phyloP scores from a whole-genome alignment of 2,113 vertebrate species.

The Myotis yumanensis region DNA sequence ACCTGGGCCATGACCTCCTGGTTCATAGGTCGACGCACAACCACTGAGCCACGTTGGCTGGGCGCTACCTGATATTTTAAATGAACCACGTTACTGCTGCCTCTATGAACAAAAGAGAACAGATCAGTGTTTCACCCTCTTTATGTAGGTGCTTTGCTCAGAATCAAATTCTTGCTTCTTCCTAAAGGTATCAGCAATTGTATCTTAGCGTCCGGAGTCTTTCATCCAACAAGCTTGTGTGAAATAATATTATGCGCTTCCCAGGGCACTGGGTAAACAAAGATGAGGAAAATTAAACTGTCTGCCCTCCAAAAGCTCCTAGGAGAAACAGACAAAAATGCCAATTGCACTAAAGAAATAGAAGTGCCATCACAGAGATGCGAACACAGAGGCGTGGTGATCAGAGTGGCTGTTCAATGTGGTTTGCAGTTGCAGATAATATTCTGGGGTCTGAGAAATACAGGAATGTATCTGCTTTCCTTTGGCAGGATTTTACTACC shows the following conservation, averaged over 20 bases:
- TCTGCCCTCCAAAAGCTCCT: neutral
- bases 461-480: neutral
- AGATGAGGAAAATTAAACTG: neutral
- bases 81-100: neutral
- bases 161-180: neutral
- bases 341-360: neutral
- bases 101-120: neutral
- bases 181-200: neutral
- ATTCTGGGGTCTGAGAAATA: neutral
- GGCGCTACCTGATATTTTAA: neutral
- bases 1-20: too few relatives aligned
- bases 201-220: neutral
- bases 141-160: neutral
- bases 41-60: too few relatives aligned
- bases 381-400: neutral
- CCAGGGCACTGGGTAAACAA: neutral
- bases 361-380: neutral
- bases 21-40: too few relatives aligned
- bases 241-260: neutral
- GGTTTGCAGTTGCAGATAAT: neutral
- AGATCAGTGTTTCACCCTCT: neutral
- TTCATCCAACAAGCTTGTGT: neutral
- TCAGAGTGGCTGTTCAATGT: fast-evolving
- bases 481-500: neutral
- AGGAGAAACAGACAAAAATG: neutral